Evolutionary conservation across 2,797 vertebrate species (phyloP), one percentile per base, ranked within the genome.

Genomic region (Luscinia luscinia): DNA sequence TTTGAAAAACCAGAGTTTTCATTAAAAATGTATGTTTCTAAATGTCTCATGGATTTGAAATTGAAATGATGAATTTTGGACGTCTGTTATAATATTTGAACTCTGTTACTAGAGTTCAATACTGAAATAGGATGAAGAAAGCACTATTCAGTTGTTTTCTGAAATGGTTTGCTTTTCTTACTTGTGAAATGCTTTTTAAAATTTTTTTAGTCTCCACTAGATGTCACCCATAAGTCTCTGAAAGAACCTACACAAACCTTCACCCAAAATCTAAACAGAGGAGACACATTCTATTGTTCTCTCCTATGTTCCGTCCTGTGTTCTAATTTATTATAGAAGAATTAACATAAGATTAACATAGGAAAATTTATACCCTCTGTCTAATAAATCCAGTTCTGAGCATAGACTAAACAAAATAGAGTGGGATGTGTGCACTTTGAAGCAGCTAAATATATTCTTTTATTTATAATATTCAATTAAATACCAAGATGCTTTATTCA

Each of bases 171-270:
- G 0, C 4, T 75, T 79, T 87, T 43, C 43, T 51, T 51, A 12
- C 30, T 48, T 48, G 8, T 46, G 28, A 68, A 64, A 57, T 40
- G 20, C 12, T 57, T 57, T 88, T 27, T 1, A 55, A 8, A 4
- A 2, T 2, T 5, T 22, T 66, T 84, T 79, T 41, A 79, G 76
- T 49, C 18, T 96, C 97, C 97, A 96, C 95, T 76, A 98, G 98
- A 72, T 97, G 98, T 97, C 97, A 51, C 93, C 77, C 38, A 43
- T 95, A 92, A 93, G 75, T 96, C 82, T 97, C 64, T 63, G 84
- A 94, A 94, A 90, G 41, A 84, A 86, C 34, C 51, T 54, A 15
- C 30, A 72, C 20, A 70, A 85, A 73, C 15, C 41, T 46, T 64
- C 3, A 2, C 1, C 22, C 2, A 23, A 46, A 73, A 64, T 64